These are phyloP conservation scores for Aldrovandia affinis DNA, from an alignment of 2,797 vertebrate genomes.

Conservation along the genomic window DNA sequence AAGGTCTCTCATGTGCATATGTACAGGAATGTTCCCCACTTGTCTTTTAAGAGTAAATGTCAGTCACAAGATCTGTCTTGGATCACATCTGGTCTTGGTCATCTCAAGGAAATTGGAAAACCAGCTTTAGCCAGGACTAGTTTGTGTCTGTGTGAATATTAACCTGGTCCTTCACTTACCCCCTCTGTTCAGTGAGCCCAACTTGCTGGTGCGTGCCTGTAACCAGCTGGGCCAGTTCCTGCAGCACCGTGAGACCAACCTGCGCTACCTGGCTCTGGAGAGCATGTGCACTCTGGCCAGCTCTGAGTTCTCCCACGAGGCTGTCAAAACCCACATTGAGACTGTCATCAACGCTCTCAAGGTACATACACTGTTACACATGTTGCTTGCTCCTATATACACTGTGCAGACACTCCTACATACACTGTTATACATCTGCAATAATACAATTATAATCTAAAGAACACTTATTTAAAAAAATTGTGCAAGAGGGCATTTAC, in stretches of 20 bases:
- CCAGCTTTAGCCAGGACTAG: no score
- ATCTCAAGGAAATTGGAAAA: no score
- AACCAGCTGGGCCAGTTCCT: slow-evolving; percentile 92
- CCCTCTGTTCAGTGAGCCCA: slow-evolving; percentile 77
- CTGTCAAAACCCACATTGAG: slow-evolving; percentile 89
- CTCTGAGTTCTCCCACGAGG: slow-evolving; percentile 91
- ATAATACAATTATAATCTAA: no score
- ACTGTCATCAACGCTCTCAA: slow-evolving; percentile 90
- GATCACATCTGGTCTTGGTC: no score
- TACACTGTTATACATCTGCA: neutral
- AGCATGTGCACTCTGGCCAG: slow-evolving; percentile 92
- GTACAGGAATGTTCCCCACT: neutral
- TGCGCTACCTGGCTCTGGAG: slow-evolving; percentile 89
- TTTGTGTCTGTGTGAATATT: neutral
- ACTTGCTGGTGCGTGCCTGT: slow-evolving; percentile 86
- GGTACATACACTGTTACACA: slow-evolving; percentile 54
- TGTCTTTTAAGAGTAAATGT: neutral
- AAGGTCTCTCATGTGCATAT: neutral
- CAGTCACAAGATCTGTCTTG: neutral
- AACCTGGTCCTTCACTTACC: neutral
- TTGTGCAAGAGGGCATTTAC: no score
- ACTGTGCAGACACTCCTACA: neutral
- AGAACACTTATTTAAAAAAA: no score
- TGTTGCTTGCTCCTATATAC: neutral
- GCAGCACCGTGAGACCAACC: slow-evolving; percentile 89